Percentiles rank a stretch among this genome's conserved stretches.
Conservation (phyloP, 2,113 vertebrate species). For the Nibea coibor region DNA sequence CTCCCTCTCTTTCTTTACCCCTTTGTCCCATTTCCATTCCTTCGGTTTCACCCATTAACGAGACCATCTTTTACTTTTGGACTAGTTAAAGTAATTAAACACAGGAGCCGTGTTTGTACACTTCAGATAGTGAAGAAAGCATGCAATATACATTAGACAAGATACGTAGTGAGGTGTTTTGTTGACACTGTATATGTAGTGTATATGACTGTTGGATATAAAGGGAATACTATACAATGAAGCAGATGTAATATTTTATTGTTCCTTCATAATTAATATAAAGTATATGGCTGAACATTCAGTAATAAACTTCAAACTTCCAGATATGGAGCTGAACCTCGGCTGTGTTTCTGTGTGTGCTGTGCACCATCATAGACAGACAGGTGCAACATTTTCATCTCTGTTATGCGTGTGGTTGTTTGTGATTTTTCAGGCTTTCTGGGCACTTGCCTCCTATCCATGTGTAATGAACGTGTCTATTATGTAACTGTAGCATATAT, state of each 20-base stretch:
- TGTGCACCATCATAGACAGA: not conserved
- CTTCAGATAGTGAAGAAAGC: slow-evolving; percentile 40
- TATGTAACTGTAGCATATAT: not conserved
- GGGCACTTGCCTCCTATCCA: slow-evolving; percentile 4
- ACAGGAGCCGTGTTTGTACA: slow-evolving; percentile 35
- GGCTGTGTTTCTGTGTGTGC: slow-evolving; percentile 4
- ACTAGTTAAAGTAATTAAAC: slow-evolving; percentile 41
- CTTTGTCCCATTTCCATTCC: slow-evolving; percentile 49
- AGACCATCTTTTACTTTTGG: slow-evolving; percentile 54
- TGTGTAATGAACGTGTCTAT: slow-evolving; percentile 37
- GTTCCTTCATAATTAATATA: slow-evolving; percentile 71
- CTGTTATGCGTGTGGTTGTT: not conserved
- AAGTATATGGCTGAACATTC: slow-evolving; percentile 69
- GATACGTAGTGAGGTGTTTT: slow-evolving; percentile 18
- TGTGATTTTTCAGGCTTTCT: slow-evolving; percentile 15
- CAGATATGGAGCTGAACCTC: slow-evolving; percentile 10
- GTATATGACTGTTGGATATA: slow-evolving; percentile 73
- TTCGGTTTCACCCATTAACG: slow-evolving; percentile 27
- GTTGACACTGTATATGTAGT: slow-evolving; percentile 73
- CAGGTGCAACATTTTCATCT: not conserved
- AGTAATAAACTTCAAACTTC: slow-evolving; percentile 77
- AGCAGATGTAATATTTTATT: slow-evolving; percentile 80
- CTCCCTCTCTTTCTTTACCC: slow-evolving; percentile 15
- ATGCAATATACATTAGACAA: slow-evolving; percentile 29
- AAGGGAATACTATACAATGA: slow-evolving; percentile 76